phyloP scores from a whole-genome alignment of 2,113 vertebrate species.

The Microtus richardsoni region DNA sequence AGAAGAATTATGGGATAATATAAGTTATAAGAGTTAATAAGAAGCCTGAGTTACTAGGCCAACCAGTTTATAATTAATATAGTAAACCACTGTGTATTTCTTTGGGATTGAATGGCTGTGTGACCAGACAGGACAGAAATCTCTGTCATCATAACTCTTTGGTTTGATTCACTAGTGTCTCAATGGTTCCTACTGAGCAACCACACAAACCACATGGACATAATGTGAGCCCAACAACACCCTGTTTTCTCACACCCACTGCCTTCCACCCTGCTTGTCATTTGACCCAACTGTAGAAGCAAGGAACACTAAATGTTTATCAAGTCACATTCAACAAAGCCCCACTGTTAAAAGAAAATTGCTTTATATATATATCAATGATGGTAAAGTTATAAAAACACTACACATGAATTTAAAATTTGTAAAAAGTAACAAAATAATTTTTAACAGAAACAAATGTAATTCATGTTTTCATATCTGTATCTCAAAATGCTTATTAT shows the following conservation, averaged over 20 bases:
- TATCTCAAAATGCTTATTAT: slow-evolving; percentile 3
- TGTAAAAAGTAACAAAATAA: slow-evolving; percentile 16
- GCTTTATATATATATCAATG: neutral
- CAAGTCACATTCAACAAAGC: neutral
- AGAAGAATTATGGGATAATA: too few relatives aligned
- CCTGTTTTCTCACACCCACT: neutral
- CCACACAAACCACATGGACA: neutral
- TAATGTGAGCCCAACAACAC: neutral
- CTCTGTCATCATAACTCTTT: neutral
- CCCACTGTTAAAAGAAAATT: neutral
- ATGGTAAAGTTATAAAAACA: neutral
- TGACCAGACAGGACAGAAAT: too few relatives aligned
- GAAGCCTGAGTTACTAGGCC: too few relatives aligned
- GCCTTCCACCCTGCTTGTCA: neutral
- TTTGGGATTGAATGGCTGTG: too few relatives aligned
- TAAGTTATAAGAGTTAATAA: too few relatives aligned
- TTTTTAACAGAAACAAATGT: slow-evolving; percentile 47
- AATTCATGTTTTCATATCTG: slow-evolving; percentile 13
- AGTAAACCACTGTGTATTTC: too few relatives aligned
- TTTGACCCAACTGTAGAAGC: neutral
- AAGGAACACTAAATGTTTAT: neutral
- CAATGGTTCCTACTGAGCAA: neutral
- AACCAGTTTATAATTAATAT: too few relatives aligned
- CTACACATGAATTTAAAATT: slow-evolving; percentile 33
- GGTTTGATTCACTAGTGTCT: neutral